phyloP scores from a whole-genome alignment of 2,113 vertebrate genomes.

The Tachuris rubrigastra region DNA sequence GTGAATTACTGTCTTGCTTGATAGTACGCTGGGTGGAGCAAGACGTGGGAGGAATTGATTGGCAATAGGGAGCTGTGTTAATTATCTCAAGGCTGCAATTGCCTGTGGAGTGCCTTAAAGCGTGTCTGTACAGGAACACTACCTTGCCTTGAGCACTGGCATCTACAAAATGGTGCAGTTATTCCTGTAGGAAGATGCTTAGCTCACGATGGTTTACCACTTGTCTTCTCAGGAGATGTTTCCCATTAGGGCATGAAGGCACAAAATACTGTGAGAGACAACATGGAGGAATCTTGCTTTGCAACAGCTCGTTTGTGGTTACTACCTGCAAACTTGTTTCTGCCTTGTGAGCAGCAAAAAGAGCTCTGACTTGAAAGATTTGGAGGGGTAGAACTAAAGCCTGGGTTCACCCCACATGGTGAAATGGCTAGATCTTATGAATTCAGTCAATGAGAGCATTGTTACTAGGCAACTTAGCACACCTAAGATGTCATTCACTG shows the following conservation, averaged over 20 bases:
- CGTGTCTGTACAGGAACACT: constrained; percentile 6
- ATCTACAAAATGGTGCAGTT: background rate
- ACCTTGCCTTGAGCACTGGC: background rate
- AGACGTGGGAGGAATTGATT: constrained; percentile 33
- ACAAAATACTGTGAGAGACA: background rate
- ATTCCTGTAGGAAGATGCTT: background rate
- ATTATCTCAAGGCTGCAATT: background rate
- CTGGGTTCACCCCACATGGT: background rate
- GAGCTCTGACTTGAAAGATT: background rate
- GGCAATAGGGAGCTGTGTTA: background rate
- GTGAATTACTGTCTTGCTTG: background rate
- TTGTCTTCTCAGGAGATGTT: background rate
- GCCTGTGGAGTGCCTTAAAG: constrained; percentile 13
- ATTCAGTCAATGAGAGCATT: background rate
- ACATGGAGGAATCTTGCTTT: background rate
- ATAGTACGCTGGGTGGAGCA: constrained; percentile 30
- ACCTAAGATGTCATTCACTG: background rate
- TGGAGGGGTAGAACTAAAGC: background rate
- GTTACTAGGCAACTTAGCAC: background rate
- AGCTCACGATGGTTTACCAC: background rate
- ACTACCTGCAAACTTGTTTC: background rate
- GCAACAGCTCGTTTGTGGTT: background rate
- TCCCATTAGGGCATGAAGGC: constrained; percentile 9
- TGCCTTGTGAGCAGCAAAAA: background rate
- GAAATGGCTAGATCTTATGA: background rate